phyloP scores from a whole-genome alignment of 2,797 vertebrate species.

The Propithecus deckenii region DNA sequence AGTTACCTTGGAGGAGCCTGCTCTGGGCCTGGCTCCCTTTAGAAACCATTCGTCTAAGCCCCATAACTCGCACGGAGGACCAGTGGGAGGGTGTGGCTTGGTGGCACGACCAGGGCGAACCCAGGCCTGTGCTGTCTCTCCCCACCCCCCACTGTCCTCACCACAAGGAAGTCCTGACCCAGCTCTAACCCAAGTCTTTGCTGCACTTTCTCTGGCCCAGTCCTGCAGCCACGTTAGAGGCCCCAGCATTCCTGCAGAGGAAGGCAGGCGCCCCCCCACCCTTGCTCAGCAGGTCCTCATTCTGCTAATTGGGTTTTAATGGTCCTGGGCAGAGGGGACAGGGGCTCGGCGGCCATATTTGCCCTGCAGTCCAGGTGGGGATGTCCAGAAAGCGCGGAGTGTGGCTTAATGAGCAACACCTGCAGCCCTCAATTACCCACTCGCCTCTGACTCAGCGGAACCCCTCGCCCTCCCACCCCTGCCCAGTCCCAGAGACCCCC shows the following conservation, averaged over 20 bases:
- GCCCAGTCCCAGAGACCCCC: background rate
- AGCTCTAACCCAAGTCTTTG: background rate
- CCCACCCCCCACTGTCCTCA: background rate
- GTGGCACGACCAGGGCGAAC: background rate
- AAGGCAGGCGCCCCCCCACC: background rate
- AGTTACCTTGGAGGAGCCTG: background rate
- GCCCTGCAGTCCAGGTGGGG: slow-evolving; percentile 50
- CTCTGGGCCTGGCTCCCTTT: background rate
- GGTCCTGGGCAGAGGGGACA: slow-evolving; percentile 73
- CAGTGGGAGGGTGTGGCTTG: too few relatives aligned
- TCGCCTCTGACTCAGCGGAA: background rate
- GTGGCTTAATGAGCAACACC: slow-evolving; percentile 64
- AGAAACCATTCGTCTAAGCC: background rate
- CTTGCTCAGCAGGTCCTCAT: slow-evolving; percentile 55
- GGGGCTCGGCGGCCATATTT: slow-evolving; percentile 4
- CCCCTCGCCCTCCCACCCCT: background rate
- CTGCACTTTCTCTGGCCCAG: background rate
- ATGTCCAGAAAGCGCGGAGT: background rate
- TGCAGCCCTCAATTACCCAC: slow-evolving; percentile 4
- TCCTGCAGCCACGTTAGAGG: background rate
- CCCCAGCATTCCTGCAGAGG: background rate
- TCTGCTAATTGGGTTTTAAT: slow-evolving; percentile 84
- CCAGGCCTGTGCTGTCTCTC: background rate
- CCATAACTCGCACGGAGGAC: background rate
- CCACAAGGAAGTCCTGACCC: background rate